phyloP scores from a whole-genome alignment of 2,888 invertebrate species.

The Leucoma salicis region DNA sequence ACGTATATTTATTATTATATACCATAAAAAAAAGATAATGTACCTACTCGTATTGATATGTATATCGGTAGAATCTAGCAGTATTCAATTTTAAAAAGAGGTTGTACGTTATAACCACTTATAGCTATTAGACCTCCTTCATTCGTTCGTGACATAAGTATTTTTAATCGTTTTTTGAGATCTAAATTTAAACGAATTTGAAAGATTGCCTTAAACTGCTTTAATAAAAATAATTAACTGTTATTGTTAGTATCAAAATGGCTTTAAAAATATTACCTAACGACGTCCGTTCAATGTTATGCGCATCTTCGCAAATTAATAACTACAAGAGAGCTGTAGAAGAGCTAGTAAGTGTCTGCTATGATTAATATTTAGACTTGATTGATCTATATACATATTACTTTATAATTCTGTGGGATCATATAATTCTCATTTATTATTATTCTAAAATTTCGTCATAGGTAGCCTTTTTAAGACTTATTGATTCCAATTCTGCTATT shows the following conservation, averaged over 20 bases:
- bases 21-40: no score
- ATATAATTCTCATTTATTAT: no score
- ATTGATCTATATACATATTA: no score
- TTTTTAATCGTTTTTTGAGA: background rate
- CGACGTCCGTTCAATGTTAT: conserved; percentile 75
- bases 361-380: no score
- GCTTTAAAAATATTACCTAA: conserved; percentile 52
- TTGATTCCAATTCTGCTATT: no score
- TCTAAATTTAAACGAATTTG: background rate
- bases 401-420: no score
- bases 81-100: background rate
- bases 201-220: background rate
- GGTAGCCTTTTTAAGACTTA: no score
- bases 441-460: no score
- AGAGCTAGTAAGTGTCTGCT: conserved; percentile 79
- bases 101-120: background rate
- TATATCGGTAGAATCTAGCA: no score
- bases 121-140: background rate
- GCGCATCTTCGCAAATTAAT: conserved; percentile 81
- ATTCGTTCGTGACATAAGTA: background rate
- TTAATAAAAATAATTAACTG: conserved; percentile 2
- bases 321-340: conserved; percentile 82
- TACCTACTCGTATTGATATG: no score
- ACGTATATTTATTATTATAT: no score
- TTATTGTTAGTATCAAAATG: conserved; percentile 34